phyloP scores from a whole-genome alignment of 2,113 vertebrate species.

The Rhinolophus ferrumequinum region DNA sequence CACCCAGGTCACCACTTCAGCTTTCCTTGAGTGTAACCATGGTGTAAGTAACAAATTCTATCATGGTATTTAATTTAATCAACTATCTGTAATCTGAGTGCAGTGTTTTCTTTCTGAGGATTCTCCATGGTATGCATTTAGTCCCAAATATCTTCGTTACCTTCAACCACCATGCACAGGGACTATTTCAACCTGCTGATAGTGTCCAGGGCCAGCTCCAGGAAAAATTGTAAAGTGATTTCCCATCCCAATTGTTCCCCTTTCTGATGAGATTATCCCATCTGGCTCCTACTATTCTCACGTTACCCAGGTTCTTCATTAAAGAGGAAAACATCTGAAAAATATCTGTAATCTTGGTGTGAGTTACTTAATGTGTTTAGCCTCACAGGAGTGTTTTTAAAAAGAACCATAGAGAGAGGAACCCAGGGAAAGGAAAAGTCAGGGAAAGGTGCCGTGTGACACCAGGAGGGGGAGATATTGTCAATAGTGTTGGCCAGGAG shows the following conservation, averaged over 20 bases:
- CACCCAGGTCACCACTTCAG: neutral
- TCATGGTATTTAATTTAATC: neutral
- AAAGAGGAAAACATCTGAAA: neutral
- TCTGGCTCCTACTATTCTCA: neutral
- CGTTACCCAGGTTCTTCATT: neutral
- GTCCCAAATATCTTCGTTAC: neutral
- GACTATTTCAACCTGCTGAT: neutral
- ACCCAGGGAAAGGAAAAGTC: neutral
- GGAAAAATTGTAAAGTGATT: neutral
- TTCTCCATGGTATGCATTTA: neutral
- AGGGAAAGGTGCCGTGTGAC: neutral
- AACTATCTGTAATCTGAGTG: neutral
- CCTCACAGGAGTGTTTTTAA: neutral
- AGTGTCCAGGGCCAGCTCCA: neutral
- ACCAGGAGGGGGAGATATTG: neutral
- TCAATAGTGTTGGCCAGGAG: neutral
- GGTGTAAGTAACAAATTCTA: neutral
- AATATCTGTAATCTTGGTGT: neutral
- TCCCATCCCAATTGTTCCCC: neutral
- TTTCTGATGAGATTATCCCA: neutral
- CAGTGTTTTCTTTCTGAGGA: neutral
- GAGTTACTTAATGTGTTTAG: neutral
- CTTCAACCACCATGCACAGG: neutral
- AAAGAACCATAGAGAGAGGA: neutral
- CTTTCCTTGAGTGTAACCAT: neutral